phyloP scores from a whole-genome alignment of 2,797 vertebrate species.

The Pipistrellus pipistrellus region DNA sequence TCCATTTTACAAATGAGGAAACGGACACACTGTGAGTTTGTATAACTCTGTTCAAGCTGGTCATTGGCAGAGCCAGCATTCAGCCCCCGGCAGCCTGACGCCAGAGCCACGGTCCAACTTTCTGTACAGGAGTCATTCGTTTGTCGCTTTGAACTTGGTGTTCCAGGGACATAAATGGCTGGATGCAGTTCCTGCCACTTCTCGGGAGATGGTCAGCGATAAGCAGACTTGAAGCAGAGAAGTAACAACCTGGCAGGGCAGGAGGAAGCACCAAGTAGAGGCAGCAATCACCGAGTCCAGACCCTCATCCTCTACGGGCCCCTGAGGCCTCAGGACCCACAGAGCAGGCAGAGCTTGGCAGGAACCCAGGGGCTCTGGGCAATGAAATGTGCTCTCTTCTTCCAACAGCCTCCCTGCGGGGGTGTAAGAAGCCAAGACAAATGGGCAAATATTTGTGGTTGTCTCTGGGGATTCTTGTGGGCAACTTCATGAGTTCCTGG shows the following conservation, averaged over 20 bases:
- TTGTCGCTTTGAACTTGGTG: neutral
- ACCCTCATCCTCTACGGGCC: neutral
- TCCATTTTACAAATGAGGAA: neutral
- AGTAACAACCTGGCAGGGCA: neutral
- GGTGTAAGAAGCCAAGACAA: neutral
- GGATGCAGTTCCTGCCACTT: neutral
- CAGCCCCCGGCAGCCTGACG: neutral
- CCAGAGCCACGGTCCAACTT: neutral
- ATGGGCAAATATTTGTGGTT: neutral
- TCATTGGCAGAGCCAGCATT: neutral
- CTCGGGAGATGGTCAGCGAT: neutral
- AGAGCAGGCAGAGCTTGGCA: neutral
- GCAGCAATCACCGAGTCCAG: neutral
- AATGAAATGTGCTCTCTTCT: neutral
- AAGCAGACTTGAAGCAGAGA: neutral
- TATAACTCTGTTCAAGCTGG: neutral
- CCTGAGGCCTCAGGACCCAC: neutral
- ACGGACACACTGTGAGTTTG: neutral
- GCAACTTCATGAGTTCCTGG: neutral
- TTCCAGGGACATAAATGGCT: neutral
- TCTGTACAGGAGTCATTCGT: neutral
- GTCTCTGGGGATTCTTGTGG: slow-evolving; percentile 7
- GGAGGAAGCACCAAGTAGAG: neutral
- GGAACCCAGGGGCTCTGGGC: neutral
- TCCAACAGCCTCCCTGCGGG: neutral